Conservation (phyloP, 2,113 vertebrate genomes). For the Solenodon paradoxus region DNA sequence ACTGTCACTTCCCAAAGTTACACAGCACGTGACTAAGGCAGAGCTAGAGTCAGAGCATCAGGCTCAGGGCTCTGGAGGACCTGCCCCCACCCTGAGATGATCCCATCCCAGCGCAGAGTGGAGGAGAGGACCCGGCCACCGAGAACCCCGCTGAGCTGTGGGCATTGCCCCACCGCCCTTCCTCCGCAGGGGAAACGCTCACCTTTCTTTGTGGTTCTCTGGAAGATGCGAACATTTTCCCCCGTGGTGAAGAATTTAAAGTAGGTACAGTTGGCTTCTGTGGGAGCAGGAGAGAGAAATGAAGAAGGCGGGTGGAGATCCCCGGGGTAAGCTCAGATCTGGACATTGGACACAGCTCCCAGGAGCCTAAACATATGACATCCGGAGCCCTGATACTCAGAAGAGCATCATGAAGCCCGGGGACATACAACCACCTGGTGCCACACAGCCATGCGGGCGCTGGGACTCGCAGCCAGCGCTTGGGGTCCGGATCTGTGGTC, state of each 20-base stretch:
- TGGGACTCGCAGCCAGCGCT: neutral
- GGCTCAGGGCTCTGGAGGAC: neutral
- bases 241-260: conserved; percentile 95
- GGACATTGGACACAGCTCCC: neutral
- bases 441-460: neutral
- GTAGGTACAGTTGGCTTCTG: conserved; percentile 93
- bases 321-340: neutral
- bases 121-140: neutral
- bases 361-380: neutral
- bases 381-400: neutral
- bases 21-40: neutral
- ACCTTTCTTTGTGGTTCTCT: conserved; percentile 92
- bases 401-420: neutral
- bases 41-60: neutral
- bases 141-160: neutral
- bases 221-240: conserved; percentile 90
- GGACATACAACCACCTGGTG: neutral
- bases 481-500: neutral
- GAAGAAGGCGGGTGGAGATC: too few species aligned
- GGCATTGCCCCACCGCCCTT: too few species aligned
- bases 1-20: too few species aligned
- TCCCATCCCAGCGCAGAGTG: too few species aligned
- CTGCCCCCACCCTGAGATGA: too few species aligned
- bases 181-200: conserved; percentile 31
- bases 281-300: conserved; percentile 57